Conservation (phyloP, 2,888 invertebrate species). For the Amphiduros pacificus region DNA sequence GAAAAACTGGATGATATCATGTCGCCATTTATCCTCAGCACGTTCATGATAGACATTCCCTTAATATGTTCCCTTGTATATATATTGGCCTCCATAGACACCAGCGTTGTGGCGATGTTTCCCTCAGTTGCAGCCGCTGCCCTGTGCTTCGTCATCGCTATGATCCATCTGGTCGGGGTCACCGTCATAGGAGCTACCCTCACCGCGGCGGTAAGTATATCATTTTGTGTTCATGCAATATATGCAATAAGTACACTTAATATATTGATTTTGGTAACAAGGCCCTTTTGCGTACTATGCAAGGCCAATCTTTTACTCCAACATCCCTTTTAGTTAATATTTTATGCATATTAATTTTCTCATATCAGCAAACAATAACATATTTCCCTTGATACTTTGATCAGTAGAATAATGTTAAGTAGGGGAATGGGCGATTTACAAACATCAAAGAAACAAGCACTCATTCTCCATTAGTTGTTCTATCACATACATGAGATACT, state of each 20-base stretch:
- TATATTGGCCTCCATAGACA: conserved; percentile 9
- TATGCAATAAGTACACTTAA: background rate
- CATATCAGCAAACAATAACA: too few relatives aligned
- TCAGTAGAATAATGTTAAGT: too few relatives aligned
- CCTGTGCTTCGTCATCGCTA: conserved; percentile 10
- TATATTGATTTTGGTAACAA: background rate
- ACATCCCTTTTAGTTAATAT: too few relatives aligned
- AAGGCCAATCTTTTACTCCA: too few relatives aligned
- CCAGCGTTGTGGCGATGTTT: background rate
- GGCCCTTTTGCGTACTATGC: too few relatives aligned
- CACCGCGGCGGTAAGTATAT: conserved; percentile 12
- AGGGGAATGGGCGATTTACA: too few relatives aligned
- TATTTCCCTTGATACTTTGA: too few relatives aligned
- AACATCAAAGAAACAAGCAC: too few relatives aligned
- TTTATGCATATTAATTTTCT: too few relatives aligned
- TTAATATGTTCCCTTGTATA: conserved; percentile 10
- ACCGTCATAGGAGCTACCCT: conserved; percentile 13
- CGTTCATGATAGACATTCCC: conserved; percentile 13
- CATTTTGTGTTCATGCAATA: background rate
- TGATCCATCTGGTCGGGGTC: conserved; percentile 12
- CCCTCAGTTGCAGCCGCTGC: conserved; percentile 6
- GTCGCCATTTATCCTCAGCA: conserved; percentile 12
- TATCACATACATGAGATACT: too few relatives aligned
- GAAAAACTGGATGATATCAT: conserved; percentile 17
- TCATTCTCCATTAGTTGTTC: too few relatives aligned